Base-by-base conservation (phyloP, 2,113 vertebrate genomes). In the Brienomyrus brachyistius region DNA sequence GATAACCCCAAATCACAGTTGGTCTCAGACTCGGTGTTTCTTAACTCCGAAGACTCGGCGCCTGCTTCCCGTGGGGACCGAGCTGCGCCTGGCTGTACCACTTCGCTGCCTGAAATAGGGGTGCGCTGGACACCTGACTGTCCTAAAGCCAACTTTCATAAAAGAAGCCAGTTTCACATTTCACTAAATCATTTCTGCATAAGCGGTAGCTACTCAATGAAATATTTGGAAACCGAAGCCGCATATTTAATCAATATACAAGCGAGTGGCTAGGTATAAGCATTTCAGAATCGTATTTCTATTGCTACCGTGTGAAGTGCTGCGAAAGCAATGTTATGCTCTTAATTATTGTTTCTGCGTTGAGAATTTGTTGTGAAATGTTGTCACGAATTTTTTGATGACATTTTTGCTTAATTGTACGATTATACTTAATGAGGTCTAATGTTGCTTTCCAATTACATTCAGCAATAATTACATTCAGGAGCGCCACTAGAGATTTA, bases 51-150 rank as follows among this genome's bases (percentile, higher is more conserved):
- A 50, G 91, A 92, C 92, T 86, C 27, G 56, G 89, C 86, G 90
- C 87, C 91, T 90, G 51, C 90, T 93, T 92, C 92, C 94, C 94
- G 93, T 92, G 62, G 92, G 91, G 92, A 95, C 93, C 43, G 91
- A 52, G 10, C 50, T 74, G 89, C 90, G 93, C 92, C 92, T 94
- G 94, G 94, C 91, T 90, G 94, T 90, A 94, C 94, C 94, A 93
- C 90, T 87, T 40, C 89, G 50, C 87, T 54, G 48, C 0, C 70
- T 54, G 27, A 89, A 89, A 84, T 31, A 21, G 89, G 77, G 77
- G 82, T 45, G 82, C 21, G 82, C 43, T 21, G 45, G 45, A 84
- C 82, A 84, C 82, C 82, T 84, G 82, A 48, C 82, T 84, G 43
- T 84, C 82, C 45, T 23, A n/a, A 19, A n/a, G 40, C 43, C 43